These are phyloP conservation scores for Siphlonurus alternatus DNA, from an alignment of 2,888 invertebrate species.

Conservation along the genomic window DNA sequence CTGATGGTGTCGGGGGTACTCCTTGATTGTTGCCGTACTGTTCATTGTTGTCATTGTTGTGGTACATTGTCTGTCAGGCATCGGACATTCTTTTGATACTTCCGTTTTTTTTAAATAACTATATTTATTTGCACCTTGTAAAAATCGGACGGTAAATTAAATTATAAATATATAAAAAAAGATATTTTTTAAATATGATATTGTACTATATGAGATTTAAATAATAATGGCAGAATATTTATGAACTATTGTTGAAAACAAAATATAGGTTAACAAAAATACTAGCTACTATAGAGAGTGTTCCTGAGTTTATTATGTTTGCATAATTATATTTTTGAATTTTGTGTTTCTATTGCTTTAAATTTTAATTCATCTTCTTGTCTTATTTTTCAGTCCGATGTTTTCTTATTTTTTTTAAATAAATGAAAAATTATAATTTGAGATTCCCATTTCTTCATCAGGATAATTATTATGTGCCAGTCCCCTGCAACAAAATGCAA, in stretches of 20 bases:
- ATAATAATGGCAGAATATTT: no score
- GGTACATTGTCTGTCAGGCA: not conserved
- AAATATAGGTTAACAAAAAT: no score
- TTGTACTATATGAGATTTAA: not conserved
- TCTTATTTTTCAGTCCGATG: not conserved
- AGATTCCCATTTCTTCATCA: not conserved
- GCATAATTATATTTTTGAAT: not conserved
- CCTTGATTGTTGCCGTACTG: not conserved
- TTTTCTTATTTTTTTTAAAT: not conserved
- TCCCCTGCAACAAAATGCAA: not conserved
- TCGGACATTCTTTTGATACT: not conserved
- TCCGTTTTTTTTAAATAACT: not conserved
- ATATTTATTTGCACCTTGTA: no score
- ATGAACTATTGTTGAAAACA: no score
- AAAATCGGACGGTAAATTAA: no score
- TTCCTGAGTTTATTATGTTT: not conserved
- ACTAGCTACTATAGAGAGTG: not conserved
- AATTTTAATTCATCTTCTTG: not conserved
- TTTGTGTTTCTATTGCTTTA: not conserved
- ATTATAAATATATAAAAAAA: no score
- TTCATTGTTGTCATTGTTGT: not conserved
- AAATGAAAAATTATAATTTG: not conserved
- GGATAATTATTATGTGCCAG: not conserved
- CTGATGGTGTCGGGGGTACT: not conserved
- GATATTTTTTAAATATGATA: no score